Evolutionary conservation across 2,888 invertebrate species (phyloP), one percentile per base, ranked within the genome.

Genomic region (Merodon equestris): DNA sequence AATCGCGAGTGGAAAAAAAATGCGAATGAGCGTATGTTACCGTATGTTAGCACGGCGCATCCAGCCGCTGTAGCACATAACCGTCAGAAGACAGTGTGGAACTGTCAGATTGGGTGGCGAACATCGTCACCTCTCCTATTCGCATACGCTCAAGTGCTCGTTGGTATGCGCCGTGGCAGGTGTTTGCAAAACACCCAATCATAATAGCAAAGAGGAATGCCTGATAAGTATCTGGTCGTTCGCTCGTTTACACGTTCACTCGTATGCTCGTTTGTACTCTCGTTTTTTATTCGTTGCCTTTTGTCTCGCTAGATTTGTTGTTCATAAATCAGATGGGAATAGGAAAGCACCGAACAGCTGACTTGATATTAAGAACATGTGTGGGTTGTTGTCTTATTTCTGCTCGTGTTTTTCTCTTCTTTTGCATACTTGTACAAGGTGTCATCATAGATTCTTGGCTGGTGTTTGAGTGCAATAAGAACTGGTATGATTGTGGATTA

Each of bases 291-390:
- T n/a, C n/a, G n/a, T n/a, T n/a, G n/a, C n/a, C 27, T 63, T 19
- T 12, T 44, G 18, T 45, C 48, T 56, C 14, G 1, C 34, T 18
- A n/a, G n/a, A 27, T 53, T 63, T 36, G 36, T 13, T 34, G 19
- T 27, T 27, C 13, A 72, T 53, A 45, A 64, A 51, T 57, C 14
- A 72, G 36, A 57, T 57, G 40, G 42, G 44, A 71, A 27, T 57
- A 51, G 12, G 44, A 57, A 38, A 72, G 34, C 53, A 72, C 27
- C 50, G 38, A 72, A 64, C 72, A 72, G 72, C 72, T 72, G 72
- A 58, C 57, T 57, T 50, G 47, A 10, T 1, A 48, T 18, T 19
- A 14, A 14, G 50, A 48, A 44, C 27, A 12, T 15, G 44, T 53
- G 18, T 18, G 19, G 45, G 15, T 38, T 40, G 40, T n/a, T n/a